Percentiles rank a stretch among this genome's conserved stretches.
Conservation (phyloP, 2,888 invertebrate species). For the Apotomis capreana region DNA sequence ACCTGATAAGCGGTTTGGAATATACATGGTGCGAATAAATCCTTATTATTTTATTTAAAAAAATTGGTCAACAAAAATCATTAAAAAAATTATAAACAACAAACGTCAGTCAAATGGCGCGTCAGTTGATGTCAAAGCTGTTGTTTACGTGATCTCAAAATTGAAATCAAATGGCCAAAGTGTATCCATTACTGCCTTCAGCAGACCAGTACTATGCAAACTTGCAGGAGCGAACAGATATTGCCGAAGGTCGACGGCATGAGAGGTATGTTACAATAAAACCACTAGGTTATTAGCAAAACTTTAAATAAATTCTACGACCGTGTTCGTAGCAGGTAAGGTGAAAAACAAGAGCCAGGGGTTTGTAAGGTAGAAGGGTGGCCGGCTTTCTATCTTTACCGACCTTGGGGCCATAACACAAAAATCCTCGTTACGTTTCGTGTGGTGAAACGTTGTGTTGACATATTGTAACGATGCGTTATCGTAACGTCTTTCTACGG, state of each 20-base stretch:
- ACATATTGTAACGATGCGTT: too few relatives aligned
- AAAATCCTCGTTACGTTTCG: too few relatives aligned
- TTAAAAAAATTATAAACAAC: neutral
- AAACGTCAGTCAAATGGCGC: neutral
- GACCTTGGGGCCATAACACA: too few relatives aligned
- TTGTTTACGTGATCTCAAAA: conserved; percentile 15
- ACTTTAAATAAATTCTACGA: too few relatives aligned
- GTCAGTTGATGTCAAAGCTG: conserved; percentile 7
- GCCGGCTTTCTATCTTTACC: too few relatives aligned
- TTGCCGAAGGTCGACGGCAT: conserved; percentile 60
- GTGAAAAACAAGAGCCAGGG: too few relatives aligned
- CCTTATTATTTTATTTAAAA: neutral
- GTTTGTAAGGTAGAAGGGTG: too few relatives aligned
- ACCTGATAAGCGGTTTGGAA: too few relatives aligned
- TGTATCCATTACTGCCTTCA: conserved; percentile 58
- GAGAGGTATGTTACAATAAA: conserved; percentile 43
- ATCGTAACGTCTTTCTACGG: too few relatives aligned
- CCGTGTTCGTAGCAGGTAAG: too few relatives aligned
- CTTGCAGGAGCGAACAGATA: conserved; percentile 61
- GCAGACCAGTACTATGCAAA: conserved; percentile 59
- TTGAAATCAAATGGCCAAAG: conserved; percentile 58
- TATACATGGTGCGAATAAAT: neutral
- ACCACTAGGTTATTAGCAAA: too few relatives aligned
- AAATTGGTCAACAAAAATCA: neutral
- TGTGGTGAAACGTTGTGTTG: too few relatives aligned